Percentiles rank a stretch among this genome's conserved stretches.
phyloP scores from a whole-genome alignment of 2,113 vertebrate genomes.

The Siniperca knerii region DNA sequence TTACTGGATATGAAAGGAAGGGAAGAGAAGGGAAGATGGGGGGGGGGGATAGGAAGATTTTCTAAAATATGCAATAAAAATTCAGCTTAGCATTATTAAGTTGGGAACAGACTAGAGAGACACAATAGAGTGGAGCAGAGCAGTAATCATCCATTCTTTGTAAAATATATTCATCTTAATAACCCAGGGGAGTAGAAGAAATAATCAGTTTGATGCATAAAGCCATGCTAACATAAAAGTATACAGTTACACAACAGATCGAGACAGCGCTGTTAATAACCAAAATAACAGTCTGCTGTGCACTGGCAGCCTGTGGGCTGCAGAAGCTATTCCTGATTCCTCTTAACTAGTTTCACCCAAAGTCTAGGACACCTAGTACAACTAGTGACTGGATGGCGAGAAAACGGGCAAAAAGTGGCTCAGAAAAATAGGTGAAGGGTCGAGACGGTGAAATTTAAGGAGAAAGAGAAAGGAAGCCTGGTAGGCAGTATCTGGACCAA shows the following conservation, averaged over 20 bases:
- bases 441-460: background rate
- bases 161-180: background rate
- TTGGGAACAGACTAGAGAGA: background rate
- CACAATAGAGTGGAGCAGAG: background rate
- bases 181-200: background rate
- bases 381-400: too few relatives aligned
- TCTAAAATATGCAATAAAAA: background rate
- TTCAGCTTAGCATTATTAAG: background rate
- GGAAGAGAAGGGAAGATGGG: background rate
- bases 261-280: background rate
- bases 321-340: background rate
- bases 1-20: background rate
- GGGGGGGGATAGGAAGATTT: background rate
- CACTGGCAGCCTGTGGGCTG: background rate
- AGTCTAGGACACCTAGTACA: background rate
- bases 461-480: background rate
- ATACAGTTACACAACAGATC: conserved; percentile 7
- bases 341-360: background rate
- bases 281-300: conserved; percentile 13
- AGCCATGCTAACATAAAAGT: background rate
- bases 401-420: background rate
- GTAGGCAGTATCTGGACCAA: conserved; percentile 45
- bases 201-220: background rate
- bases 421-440: conserved; percentile 10
- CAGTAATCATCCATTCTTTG: background rate